Conservation (phyloP, 2,888 invertebrate genomes). For the Eristalinus sepulchralis region DNA sequence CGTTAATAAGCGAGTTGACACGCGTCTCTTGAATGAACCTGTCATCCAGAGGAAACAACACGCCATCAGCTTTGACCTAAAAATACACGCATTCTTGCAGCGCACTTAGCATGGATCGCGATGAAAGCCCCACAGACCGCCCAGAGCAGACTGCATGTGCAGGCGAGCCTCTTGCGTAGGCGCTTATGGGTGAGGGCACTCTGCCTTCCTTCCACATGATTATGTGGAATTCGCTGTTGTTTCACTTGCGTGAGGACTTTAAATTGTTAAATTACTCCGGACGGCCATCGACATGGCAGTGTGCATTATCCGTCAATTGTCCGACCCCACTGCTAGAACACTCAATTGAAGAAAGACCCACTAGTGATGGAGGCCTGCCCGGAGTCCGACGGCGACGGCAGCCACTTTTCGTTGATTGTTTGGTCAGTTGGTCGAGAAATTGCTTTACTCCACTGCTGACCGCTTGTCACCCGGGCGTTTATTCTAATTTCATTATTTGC, state of each 20-base stretch:
- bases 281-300: conserved; percentile 17
- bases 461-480: conserved; percentile 29
- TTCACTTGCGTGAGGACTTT: conserved; percentile 64
- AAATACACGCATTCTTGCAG: neutral
- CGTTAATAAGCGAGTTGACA: conserved; percentile 14
- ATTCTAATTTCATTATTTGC: conserved; percentile 58
- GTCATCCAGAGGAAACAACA: conserved; percentile 19
- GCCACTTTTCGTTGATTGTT: conserved; percentile 45
- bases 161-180: neutral
- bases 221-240: conserved; percentile 46
- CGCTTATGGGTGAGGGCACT: neutral
- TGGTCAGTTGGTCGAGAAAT: conserved; percentile 48
- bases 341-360: conserved; percentile 47
- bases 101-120: neutral
- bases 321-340: conserved; percentile 39
- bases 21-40: conserved; percentile 8
- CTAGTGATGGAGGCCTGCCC: conserved; percentile 14
- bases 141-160: neutral
- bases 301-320: conserved; percentile 41
- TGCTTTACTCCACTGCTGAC: conserved; percentile 12
- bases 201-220: conserved; percentile 9
- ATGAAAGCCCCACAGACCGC: neutral
- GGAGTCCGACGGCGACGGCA: neutral
- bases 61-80: conserved; percentile 1
- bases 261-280: conserved; percentile 62